Evolutionary conservation across 1,140 invertebrate genomes (phyloP), one percentile per base, ranked within the genome.

Genomic region (Drosophila rhopaloa): DNA sequence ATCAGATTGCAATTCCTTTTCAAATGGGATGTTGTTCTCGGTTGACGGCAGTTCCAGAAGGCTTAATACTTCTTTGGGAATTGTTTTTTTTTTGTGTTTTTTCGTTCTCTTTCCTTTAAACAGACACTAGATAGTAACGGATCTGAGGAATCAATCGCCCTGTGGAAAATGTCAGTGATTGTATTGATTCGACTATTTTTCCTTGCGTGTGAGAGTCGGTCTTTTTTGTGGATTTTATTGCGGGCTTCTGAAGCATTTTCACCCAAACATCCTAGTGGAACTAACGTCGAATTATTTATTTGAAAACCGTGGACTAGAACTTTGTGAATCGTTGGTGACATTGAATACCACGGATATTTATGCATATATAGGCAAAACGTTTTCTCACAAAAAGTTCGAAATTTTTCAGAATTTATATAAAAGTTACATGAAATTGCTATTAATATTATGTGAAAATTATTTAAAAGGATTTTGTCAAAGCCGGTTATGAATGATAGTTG

Each of bases 401-500:
- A 2, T 19, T 19, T 19, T 19, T 2, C 19, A 19, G 19, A 19
- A 2, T 19, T 19, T 19, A 19, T 19, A 19, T 2, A 19, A 19
- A 19, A 19, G 19, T 19, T 19, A 43, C 11, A 37, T 11, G 27
- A 32, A 57, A 57, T 60, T 27, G 32, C 44, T 27, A 60, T 7
- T 48, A 40, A 48, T 38, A 48, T 53, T 32, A 51, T 1, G 59
- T 61, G 47, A 32, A 51, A 3, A 1, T 61, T 19, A 43, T 61
- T 60, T 19, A 43, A 61, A 61, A 61, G 37, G 37, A 19, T 40
- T 61, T 53, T 35, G 58, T 48, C 35, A 41, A 50, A 60, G 46
- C 24, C 11, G 37, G 61, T 55, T 27, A 61, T 51, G 13, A 14
- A 51, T 41, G 48, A 41, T 24, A 61, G 46, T 51, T 29, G 19